Conservation (phyloP, 2,113 vertebrate species). For the Gobiocypris rarus region DNA sequence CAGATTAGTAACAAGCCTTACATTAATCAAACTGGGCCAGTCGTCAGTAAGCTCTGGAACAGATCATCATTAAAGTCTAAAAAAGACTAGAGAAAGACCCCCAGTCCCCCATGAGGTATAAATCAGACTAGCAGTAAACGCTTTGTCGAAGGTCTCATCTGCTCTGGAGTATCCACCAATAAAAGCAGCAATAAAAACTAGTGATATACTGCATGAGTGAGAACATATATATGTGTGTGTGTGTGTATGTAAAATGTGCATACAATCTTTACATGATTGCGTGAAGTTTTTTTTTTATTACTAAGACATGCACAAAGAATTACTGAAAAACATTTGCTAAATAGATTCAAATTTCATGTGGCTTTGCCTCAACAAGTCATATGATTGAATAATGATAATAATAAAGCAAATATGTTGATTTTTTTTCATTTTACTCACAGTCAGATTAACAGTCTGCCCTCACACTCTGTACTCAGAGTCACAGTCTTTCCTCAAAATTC, state of each 20-base stretch:
- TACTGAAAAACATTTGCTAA: too few species aligned
- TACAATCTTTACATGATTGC: background rate
- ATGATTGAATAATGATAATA: too few species aligned
- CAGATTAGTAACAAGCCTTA: background rate
- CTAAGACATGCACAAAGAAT: background rate
- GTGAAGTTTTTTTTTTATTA: background rate
- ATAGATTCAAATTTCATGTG: too few species aligned
- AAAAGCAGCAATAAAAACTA: constrained; percentile 17
- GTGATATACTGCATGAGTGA: background rate
- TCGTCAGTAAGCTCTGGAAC: background rate
- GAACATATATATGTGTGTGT: too few species aligned
- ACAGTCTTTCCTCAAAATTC: background rate
- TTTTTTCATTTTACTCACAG: background rate
- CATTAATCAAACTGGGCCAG: constrained; percentile 7
- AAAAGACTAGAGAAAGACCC: background rate
- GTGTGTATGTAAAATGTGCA: too few species aligned
- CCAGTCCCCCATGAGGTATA: constrained; percentile 1
- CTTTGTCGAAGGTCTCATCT: constrained; percentile 7
- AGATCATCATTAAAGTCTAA: constrained; percentile 34
- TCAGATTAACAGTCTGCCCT: background rate
- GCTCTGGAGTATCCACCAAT: constrained; percentile 12
- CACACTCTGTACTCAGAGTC: too few species aligned
- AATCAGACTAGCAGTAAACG: constrained; percentile 3
- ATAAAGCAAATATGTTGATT: too few species aligned
- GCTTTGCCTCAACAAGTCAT: too few species aligned